Evolutionary conservation across 2,113 vertebrate genomes (phyloP).

Genomic region (Lepisosteus oculatus): DNA sequence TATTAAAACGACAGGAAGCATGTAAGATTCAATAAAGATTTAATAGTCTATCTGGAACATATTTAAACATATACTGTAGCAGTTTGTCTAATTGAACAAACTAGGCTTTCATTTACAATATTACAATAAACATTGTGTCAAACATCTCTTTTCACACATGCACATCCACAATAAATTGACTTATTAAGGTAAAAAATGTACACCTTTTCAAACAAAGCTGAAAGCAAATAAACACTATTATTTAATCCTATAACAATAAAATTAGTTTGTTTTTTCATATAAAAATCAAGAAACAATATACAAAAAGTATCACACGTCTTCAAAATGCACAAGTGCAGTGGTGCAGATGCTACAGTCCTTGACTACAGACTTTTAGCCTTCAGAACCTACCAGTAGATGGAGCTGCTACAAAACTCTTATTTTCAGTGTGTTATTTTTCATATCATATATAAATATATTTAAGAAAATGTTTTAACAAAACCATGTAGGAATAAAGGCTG

Average conservation of each 20-base stretch:
- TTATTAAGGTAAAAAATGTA: constrained; percentile 17
- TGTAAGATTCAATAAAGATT: not conserved
- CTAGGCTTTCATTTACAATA: constrained; percentile 9
- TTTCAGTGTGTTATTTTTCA: not conserved
- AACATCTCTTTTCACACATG: constrained; percentile 20
- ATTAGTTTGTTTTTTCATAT: constrained; percentile 43
- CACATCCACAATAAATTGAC: constrained; percentile 19
- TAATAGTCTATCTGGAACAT: constrained; percentile 11
- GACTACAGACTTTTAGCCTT: not conserved
- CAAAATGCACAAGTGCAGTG: not conserved
- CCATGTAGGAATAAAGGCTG: not conserved
- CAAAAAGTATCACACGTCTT: not conserved
- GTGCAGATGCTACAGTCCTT: not conserved
- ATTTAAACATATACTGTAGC: constrained; percentile 11
- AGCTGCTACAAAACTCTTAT: constrained; percentile 24
- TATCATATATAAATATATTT: constrained; percentile 20
- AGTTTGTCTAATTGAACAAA: constrained; percentile 8
- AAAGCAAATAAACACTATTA: constrained; percentile 1
- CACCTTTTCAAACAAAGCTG: constrained; percentile 9
- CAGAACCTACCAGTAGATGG: constrained; percentile 44
- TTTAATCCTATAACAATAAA: constrained; percentile 27
- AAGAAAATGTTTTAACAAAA: not conserved
- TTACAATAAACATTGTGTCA: constrained; percentile 18
- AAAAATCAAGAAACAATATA: constrained; percentile 13
- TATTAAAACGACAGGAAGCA: not conserved